Base-by-base conservation (phyloP, 1,140 invertebrate genomes). In the Cecropterus lyciades region DNA sequence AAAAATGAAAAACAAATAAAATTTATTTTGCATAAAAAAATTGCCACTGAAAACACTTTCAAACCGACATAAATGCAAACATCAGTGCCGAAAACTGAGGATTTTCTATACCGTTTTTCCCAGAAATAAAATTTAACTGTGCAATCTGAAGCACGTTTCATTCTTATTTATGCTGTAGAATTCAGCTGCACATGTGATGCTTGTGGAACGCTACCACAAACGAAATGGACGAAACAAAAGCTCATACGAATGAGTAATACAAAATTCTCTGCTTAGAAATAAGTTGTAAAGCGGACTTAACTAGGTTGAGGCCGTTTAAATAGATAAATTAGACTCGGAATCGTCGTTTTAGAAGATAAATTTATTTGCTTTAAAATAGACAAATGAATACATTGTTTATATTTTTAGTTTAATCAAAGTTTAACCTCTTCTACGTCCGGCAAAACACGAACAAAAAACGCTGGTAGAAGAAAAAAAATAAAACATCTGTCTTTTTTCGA, bases 61-160 rank as follows among this genome's bases (percentile, higher is more conserved):
- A 43, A 43, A 43, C 14, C 6, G 13, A 14, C 13, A 43, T 14
- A 43, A 43, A 5, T 13, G 1, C 2, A 43, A 43, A 43, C 40
- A 5, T 43, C 13, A n/a, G 40, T 43, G 7, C 40, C 40, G 4
- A 43, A 43, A 43, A 43, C 20, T 42, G 15, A 6, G 37, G 17
- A 3, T 42, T 20, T 42, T 42, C 16, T 20, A 56, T 42, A 42
- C 37, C 5, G 13, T 43, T 56, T 55, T 55, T 51, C 49, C 37
- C 14, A 62, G 45, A 49, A 40, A 56, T 56, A 56, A 56, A 42
- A 42, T 56, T 55, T 56, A 24, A 56, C 53, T 56, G 37, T 43
- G 53, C 33, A 56, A 56, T 56, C 53, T 56, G 53, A 56, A 56
- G 53, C 53, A 43, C 53, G 53, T 43, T 24, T 56, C 33, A 40